Base-by-base conservation (phyloP, 2,797 vertebrate genomes). In the Cyprinella venusta region DNA sequence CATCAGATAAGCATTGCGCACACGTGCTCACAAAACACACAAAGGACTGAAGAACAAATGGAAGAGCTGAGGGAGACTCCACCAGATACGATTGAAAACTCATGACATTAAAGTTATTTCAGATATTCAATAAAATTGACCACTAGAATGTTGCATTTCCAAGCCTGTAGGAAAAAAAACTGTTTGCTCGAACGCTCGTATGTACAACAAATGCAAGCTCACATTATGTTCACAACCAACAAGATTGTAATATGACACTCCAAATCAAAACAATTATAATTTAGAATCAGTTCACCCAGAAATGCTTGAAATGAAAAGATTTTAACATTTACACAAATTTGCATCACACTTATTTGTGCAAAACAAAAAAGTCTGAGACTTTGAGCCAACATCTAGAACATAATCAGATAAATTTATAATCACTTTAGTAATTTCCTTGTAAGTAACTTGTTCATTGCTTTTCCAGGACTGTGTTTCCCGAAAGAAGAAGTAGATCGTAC, bases 1-100 rank as follows among this genome's bases (percentile, higher is more conserved):
- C 79, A 75, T 80, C 36, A 76, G 78, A 82, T 65, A 80, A 79
- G 33, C 63, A 75, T 64, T 40, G 50, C 79, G 71, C 38, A 52
- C 65, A 80, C 21, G 7, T 21, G 48, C 50, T 36, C 76, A 52
- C 33, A 40, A 10, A 75, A 54, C 8, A 63, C 69, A 52, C 69
- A 50, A 74, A 72, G n/a, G 48, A 18, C 64, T 68, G 30, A 79
- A 54, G 45, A 79, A 54, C 76, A 13, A 18, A 30, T 30, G 13
- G 13, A 63, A 63, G 61, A 30, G 26, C 13, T 16, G 61, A 65
- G 26, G 10, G 10, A 52, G 77, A 69, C n/a, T 69, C 50, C 45
- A 59, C 36, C 54, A 69, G 67, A 80, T 70, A 16, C 30, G 48
- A 56, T 10, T 36, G 45, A 26, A 40, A 67, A 52, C 16, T 50